Percentiles rank a stretch among this genome's conserved stretches.
phyloP scores from a whole-genome alignment of 2,113 vertebrate genomes.

The Limnothrissa miodon region DNA sequence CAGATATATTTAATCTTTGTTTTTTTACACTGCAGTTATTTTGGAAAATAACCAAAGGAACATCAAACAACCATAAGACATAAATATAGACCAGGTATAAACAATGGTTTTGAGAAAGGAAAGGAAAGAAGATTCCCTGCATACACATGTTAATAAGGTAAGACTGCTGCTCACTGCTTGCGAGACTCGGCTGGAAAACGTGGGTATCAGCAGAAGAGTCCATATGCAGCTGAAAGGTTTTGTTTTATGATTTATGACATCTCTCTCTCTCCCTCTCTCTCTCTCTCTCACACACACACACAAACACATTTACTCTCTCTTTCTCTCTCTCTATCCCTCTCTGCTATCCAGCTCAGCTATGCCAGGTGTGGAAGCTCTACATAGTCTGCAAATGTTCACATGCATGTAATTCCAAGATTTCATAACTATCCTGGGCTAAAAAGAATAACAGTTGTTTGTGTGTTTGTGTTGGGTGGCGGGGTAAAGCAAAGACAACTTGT shows the following conservation, averaged over 20 bases:
- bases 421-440: background rate
- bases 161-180: background rate
- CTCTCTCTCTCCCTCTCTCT: background rate
- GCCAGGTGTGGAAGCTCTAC: background rate
- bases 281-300: no score
- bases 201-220: constrained; percentile 14
- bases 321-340: background rate
- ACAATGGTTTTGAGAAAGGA: background rate
- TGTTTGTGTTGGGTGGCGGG: background rate
- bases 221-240: background rate
- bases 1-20: background rate
- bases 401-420: background rate
- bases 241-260: background rate
- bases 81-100: background rate
- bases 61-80: background rate
- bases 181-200: background rate
- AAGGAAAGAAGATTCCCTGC: background rate
- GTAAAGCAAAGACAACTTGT: background rate
- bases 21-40: background rate
- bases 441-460: background rate
- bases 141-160: background rate
- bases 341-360: background rate
- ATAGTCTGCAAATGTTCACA: background rate
- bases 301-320: no score
- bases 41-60: background rate